A percentile compares a stretch with the other conserved stretches of the same genome.
Evolutionary conservation across 2,888 invertebrate species (phyloP).

Genomic region (Bruchidius siliquastri): DNA sequence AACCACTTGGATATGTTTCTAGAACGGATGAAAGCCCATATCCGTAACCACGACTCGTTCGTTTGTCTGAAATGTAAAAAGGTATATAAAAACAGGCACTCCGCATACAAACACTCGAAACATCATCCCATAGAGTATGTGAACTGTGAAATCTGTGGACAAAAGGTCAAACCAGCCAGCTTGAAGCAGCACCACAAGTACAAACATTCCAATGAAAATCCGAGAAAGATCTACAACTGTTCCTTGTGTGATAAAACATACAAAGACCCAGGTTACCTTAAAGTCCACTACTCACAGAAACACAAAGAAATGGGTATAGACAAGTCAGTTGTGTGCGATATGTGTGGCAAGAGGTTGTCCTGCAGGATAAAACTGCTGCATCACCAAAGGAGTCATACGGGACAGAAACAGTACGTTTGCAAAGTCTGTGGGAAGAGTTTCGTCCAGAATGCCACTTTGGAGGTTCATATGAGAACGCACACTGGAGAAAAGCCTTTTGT

Average conservation of each 20-base stretch:
- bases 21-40: conserved; percentile 34
- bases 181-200: conserved; percentile 47
- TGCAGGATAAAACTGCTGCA: conserved; percentile 30
- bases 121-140: conserved; percentile 43
- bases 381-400: conserved; percentile 52
- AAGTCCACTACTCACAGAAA: conserved; percentile 14
- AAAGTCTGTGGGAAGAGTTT: conserved; percentile 23
- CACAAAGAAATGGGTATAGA: conserved; percentile 18
- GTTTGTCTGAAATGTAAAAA: conserved; percentile 39
- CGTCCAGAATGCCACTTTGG: conserved; percentile 34
- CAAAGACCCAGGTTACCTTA: conserved; percentile 29
- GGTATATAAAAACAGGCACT: conserved; percentile 28
- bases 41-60: conserved; percentile 37
- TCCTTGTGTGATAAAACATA: conserved; percentile 49
- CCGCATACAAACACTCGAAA: conserved; percentile 20
- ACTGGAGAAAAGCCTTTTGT: conserved; percentile 32
- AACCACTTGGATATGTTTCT: conserved; percentile 27
- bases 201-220: conserved; percentile 47
- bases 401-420: conserved; percentile 47
- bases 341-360: conserved; percentile 38
- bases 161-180: conserved; percentile 49
- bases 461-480: conserved; percentile 27
- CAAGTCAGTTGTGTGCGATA: conserved; percentile 39
- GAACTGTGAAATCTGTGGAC: conserved; percentile 51
- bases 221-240: conserved; percentile 36